Conservation (phyloP, 2,113 vertebrate genomes). For the Oplegnathus fasciatus region DNA sequence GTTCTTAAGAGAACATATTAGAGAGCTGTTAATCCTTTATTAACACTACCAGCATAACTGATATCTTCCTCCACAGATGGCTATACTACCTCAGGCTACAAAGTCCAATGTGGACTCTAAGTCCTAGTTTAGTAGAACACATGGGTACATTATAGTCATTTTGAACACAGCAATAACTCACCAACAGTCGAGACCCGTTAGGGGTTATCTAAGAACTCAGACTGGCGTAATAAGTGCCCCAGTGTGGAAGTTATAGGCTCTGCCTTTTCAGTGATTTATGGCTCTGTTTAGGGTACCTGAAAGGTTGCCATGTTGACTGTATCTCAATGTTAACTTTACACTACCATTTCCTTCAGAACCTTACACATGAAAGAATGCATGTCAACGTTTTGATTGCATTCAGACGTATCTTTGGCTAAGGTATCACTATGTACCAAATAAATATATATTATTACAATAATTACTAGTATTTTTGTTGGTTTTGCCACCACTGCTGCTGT, state of each 20-base stretch:
- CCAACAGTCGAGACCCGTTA: slow-evolving; percentile 29
- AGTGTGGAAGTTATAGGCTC: slow-evolving; percentile 22
- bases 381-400: background rate
- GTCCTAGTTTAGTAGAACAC: slow-evolving; percentile 13
- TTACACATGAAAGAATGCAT: background rate
- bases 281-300: slow-evolving; percentile 35
- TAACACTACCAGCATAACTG: background rate
- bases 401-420: background rate
- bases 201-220: slow-evolving; percentile 46
- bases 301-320: slow-evolving; percentile 18
- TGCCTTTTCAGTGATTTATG: slow-evolving; percentile 45
- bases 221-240: slow-evolving; percentile 31
- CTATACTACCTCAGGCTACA: background rate
- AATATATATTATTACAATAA: background rate
- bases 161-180: slow-evolving; percentile 56
- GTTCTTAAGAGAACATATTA: background rate
- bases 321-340: slow-evolving; percentile 28
- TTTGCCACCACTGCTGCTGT: background rate
- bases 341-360: slow-evolving; percentile 20
- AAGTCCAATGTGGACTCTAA: slow-evolving; percentile 17
- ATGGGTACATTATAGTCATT: slow-evolving; percentile 32
- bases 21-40: background rate
- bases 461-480: background rate
- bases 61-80: slow-evolving; percentile 6
- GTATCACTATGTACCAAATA: background rate